Evolutionary conservation across 2,797 vertebrate species (phyloP).

Genomic region (Eurystomus glaucurus): DNA sequence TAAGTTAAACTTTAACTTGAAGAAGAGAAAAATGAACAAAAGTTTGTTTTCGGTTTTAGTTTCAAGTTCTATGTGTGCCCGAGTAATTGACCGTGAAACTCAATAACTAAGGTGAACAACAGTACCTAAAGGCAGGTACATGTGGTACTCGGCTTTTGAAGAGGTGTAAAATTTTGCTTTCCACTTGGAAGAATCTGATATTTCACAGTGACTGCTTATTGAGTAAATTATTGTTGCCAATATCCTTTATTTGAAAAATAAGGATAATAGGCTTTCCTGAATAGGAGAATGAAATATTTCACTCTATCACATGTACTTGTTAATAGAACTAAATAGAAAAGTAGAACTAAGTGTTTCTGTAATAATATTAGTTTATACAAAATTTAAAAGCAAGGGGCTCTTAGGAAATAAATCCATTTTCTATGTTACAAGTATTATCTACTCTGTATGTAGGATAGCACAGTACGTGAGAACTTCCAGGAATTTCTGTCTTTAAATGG

Average conservation of each 20-base stretch:
- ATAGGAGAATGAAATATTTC: neutral
- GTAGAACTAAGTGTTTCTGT: neutral
- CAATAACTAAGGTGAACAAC: neutral
- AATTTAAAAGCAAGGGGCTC: neutral
- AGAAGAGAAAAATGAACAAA: neutral
- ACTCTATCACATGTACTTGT: neutral
- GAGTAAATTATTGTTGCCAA: neutral
- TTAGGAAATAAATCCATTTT: neutral
- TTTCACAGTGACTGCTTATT: neutral
- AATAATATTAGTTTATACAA: neutral
- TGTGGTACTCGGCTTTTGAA: neutral
- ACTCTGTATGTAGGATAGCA: constrained; percentile 85
- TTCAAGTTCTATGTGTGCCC: neutral
- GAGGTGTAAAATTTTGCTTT: neutral
- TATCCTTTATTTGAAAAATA: constrained; percentile 1
- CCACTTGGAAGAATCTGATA: neutral
- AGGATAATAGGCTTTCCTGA: neutral
- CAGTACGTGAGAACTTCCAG: constrained; percentile 93
- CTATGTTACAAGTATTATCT: neutral
- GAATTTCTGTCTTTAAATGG: constrained; percentile 97
- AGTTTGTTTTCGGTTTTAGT: neutral
- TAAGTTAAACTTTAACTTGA: neutral
- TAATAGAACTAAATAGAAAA: neutral
- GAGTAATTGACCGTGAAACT: neutral
- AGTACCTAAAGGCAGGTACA: neutral